Evolutionary conservation across 2,797 vertebrate genomes (phyloP).

Genomic region (Gadopsis bispinosus): DNA sequence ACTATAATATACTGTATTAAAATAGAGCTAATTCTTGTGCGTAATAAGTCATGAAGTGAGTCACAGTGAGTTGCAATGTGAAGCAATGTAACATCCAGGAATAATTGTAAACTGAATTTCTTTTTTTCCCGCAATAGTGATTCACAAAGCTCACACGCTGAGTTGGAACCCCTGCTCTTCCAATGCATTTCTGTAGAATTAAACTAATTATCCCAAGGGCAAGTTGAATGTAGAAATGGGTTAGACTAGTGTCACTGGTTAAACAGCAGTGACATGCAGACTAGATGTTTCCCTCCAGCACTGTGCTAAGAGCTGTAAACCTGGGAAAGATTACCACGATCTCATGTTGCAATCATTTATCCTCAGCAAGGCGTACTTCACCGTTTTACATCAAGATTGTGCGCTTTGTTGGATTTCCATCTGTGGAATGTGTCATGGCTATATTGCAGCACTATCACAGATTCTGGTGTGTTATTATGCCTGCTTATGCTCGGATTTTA

Average conservation of each 20-base stretch:
- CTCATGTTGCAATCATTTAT: background rate
- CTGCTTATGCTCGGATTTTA: conserved; percentile 22
- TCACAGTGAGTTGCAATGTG: conserved; percentile 9
- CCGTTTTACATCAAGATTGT: background rate
- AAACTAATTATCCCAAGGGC: background rate
- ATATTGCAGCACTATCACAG: background rate
- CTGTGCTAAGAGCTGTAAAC: background rate
- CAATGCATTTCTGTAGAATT: background rate
- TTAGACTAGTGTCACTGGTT: no score
- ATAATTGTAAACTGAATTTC: conserved; percentile 38
- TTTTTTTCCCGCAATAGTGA: conserved; percentile 19
- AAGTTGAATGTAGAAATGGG: background rate
- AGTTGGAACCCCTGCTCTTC: background rate
- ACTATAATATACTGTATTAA: background rate
- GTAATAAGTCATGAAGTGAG: conserved; percentile 6
- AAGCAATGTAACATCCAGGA: conserved; percentile 13
- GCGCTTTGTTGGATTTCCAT: background rate
- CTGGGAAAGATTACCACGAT: no score
- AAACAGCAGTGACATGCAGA: no score
- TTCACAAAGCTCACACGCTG: background rate
- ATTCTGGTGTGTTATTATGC: background rate
- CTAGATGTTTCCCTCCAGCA: no score
- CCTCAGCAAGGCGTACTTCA: no score
- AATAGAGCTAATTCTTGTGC: background rate
- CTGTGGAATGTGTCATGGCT: background rate